These are phyloP conservation scores for Candidula unifasciata DNA, from an alignment of 2,888 invertebrate species.

Conservation along the genomic window DNA sequence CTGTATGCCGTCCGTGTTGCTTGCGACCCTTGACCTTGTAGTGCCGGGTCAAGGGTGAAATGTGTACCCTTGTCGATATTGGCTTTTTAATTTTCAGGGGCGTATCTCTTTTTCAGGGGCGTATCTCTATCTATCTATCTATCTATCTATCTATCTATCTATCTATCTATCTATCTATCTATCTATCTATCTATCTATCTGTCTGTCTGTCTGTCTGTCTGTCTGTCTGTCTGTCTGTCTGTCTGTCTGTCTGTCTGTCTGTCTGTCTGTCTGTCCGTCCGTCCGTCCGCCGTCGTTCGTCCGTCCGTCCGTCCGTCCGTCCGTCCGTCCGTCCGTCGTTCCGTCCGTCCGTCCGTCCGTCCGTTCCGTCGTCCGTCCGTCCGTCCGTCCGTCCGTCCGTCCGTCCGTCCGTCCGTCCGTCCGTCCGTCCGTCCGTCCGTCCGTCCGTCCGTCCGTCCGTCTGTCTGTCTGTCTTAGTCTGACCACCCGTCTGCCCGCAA, in stretches of 20 bases:
- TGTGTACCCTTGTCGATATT: no score
- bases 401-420: conserved; percentile 27
- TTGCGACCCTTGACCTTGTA: no score
- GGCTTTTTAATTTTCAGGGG: no score
- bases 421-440: conserved; percentile 15
- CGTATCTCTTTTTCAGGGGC: no score
- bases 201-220: not conserved
- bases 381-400: conserved; percentile 22
- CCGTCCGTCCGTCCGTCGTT: conserved; percentile 29
- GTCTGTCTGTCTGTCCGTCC: conserved; percentile 15
- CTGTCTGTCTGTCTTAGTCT: no score
- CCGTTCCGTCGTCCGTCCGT: conserved; percentile 10
- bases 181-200: not conserved
- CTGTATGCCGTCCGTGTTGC: no score
- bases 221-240: conserved; percentile 27
- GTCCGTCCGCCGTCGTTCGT: conserved; percentile 16
- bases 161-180: not conserved
- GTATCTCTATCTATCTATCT: not conserved
- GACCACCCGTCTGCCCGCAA: no score
- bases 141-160: not conserved
- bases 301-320: conserved; percentile 24
- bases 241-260: conserved; percentile 16
- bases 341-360: not conserved
- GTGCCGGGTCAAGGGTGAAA: no score
- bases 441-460: conserved; percentile 22